These are phyloP conservation scores for Hydroisotoma schaefferi DNA, from an alignment of 2,888 invertebrate genomes.

Conservation along the genomic window DNA sequence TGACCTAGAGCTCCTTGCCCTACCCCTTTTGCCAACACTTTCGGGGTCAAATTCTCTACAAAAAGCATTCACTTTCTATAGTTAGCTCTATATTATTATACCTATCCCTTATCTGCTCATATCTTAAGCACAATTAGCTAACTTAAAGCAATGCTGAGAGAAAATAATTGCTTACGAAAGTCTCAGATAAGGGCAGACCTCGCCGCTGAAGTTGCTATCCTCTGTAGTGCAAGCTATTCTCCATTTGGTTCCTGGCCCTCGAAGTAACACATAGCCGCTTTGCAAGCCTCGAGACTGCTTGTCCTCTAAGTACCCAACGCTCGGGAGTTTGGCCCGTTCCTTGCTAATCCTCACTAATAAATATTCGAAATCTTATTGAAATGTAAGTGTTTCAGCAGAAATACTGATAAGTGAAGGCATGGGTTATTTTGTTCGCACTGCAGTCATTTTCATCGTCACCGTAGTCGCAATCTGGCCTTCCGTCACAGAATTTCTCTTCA, in stretches of 20 bases:
- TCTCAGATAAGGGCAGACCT: conserved; percentile 1
- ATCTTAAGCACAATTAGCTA: too few relatives aligned
- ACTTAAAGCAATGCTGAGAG: neutral
- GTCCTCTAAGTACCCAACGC: conserved; percentile 1
- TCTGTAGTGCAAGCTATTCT: conserved; percentile 1
- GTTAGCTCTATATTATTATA: too few relatives aligned
- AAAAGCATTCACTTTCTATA: too few relatives aligned
- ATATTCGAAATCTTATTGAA: neutral
- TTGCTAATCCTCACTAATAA: neutral
- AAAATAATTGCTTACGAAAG: conserved; percentile 1
- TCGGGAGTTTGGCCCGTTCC: neutral
- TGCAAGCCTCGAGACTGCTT: conserved; percentile 9
- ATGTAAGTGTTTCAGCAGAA: neutral
- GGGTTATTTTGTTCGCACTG: neutral
- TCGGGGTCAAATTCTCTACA: too few relatives aligned
- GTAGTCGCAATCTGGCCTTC: neutral
- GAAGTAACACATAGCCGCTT: conserved; percentile 3
- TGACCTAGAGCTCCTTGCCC: too few relatives aligned
- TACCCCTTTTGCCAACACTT: too few relatives aligned
- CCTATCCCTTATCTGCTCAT: too few relatives aligned
- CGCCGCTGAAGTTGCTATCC: neutral
- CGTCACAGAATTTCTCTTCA: conserved; percentile 2
- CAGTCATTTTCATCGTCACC: conserved; percentile 18
- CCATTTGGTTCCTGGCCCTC: neutral
- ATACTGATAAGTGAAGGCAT: neutral